Base-by-base conservation (phyloP, 1,140 invertebrate genomes). In the Bicyclus anynana region DNA sequence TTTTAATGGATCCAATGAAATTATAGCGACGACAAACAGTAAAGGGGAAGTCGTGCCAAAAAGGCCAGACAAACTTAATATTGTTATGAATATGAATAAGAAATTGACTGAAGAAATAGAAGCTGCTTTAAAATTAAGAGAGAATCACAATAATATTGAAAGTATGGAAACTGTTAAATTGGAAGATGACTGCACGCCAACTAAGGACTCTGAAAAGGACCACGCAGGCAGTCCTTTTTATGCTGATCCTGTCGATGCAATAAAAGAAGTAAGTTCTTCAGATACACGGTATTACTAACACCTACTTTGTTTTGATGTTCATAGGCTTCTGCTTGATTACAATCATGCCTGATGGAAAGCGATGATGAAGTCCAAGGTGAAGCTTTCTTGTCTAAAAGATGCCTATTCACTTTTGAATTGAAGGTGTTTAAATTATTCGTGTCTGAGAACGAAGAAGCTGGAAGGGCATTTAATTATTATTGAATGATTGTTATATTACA, bases 221-320 rank as follows among this genome's bases (percentile, higher is more conserved):
- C 93, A 94, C 65, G 92, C 95, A 71, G 93, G 92, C 9, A 97
- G 96, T 80, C 96, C 96, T 0, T 96, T 97, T 68, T 98, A 98
- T 80, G 95, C 96, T 1, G 96, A 97, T 87, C 97, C 97, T 29
- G 95, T 96, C 6, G 96, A 97, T 90, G 93, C 96, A 13, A 90
- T 98, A 40, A 90, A 90, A 79, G 89, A 90, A 73, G 89, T 89
- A 66, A 65, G 67, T 76, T 16, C 13, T 5, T 35, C n/a, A 35
- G 12, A 35, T 12, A 13, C 3, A 35, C 3, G 7, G 23, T 4
- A 4, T 23, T 23, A 23, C 2, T 7, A 23, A 23, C 23, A 23
- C 7, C n/a, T n/a, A n/a, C n/a, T n/a, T n/a, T n/a, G n/a, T n/a
- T n/a, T n/a, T n/a, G n/a, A n/a, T n/a, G n/a, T n/a, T n/a, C n/a